Evolutionary conservation across 2,113 vertebrate genomes (phyloP).

Genomic region (Hippocampus abdominalis): DNA sequence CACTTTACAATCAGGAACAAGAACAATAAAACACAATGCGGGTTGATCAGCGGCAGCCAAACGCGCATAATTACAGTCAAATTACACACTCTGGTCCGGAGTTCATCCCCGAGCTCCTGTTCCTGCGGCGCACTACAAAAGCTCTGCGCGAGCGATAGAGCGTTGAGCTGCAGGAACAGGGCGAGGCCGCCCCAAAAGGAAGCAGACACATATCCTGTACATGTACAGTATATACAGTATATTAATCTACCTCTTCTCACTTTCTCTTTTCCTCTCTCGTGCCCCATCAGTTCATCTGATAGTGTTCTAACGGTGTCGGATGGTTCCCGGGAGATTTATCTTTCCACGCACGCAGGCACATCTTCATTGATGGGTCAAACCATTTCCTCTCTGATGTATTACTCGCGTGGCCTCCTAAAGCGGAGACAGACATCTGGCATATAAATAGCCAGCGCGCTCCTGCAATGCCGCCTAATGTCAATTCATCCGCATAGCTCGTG

Average conservation of each 20-base stretch:
- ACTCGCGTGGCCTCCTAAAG: slow-evolving; percentile 27
- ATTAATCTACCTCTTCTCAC: slow-evolving; percentile 23
- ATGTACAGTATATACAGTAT: slow-evolving; percentile 5
- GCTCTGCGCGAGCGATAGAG: slow-evolving; percentile 28
- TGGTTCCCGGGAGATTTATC: slow-evolving; percentile 58
- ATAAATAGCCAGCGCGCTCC: slow-evolving; percentile 28
- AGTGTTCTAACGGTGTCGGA: slow-evolving; percentile 60
- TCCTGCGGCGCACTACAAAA: no score
- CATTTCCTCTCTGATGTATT: slow-evolving; percentile 41
- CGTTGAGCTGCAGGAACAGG: slow-evolving; percentile 24
- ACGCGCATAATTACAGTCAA: no score
- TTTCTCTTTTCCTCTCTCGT: slow-evolving; percentile 26
- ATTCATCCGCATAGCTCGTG: slow-evolving; percentile 19
- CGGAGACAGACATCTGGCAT: slow-evolving; percentile 35
- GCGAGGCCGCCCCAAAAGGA: slow-evolving; percentile 24
- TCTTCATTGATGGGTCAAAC: slow-evolving; percentile 32
- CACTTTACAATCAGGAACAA: no score
- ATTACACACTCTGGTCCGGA: not conserved
- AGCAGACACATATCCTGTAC: slow-evolving; percentile 6
- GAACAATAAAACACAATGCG: no score
- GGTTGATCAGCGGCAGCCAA: no score
- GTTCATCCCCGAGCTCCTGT: not conserved
- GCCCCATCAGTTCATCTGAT: slow-evolving; percentile 54
- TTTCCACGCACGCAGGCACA: slow-evolving; percentile 29
- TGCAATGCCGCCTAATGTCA: slow-evolving; percentile 6